These are phyloP conservation scores for Seriola rivoliana DNA, from an alignment of 2,113 vertebrate species.

Conservation along the genomic window DNA sequence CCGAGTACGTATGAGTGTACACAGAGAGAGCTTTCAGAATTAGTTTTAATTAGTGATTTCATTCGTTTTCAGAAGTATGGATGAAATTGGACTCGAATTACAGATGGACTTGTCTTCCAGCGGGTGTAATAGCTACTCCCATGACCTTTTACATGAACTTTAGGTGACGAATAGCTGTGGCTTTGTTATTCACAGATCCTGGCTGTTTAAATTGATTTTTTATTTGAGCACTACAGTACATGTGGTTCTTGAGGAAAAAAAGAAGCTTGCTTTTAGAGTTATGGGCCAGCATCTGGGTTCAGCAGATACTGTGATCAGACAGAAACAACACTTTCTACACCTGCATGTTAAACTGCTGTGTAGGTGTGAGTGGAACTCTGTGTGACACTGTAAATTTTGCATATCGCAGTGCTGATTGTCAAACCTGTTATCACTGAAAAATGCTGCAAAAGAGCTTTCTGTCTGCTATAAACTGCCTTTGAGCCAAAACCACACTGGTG, in stretches of 20 bases:
- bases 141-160: not conserved
- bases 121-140: not conserved
- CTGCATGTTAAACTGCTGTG: constrained; percentile 8
- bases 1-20: not conserved
- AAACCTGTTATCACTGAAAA: not conserved
- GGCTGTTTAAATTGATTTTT: not conserved
- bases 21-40: not conserved
- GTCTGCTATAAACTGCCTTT: not conserved
- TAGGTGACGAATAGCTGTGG: not conserved
- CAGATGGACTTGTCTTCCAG: not conserved
- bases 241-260: not conserved
- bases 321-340: not conserved
- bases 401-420: not conserved
- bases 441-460: not conserved
- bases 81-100: not conserved
- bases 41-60: not conserved
- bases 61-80: not conserved
- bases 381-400: not conserved
- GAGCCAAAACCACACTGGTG: not conserved
- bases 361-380: not conserved
- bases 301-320: constrained; percentile 11
- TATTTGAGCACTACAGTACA: not conserved
- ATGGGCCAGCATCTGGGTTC: not conserved
- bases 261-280: not conserved
- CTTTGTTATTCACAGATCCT: not conserved